Evolutionary conservation across 2,888 invertebrate species (phyloP), one percentile per base, ranked within the genome.

Genomic region (Gymnocheta viridis): DNA sequence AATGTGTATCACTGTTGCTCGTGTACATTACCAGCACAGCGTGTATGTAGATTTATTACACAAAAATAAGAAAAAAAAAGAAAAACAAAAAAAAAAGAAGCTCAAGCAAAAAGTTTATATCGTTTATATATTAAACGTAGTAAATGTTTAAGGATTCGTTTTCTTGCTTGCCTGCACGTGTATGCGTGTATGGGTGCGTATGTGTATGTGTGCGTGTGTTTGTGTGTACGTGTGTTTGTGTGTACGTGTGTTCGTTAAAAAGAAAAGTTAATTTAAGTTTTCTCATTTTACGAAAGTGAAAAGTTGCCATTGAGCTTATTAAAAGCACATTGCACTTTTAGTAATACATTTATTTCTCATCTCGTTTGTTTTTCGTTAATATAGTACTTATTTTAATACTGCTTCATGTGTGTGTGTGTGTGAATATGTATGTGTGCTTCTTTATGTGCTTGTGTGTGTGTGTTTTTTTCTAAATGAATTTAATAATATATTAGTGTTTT

Each of bases 301-400:
- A 83, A 82, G 79, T 79, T 79, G 74, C 79, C 74, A 83, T 79
- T 83, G 74, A 79, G 82, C 79, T 83, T 79, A 69, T 83, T 79
- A 74, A 82, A 82, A 79, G 62, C 64, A 70, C 78, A 78, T 79
- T 82, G 73, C 73, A 82, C 73, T 74, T 74, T 19, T 35, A 24
- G 1, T 58, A 69, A 64, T 19, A 60, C 24, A 58, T 49, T 79
- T 49, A 27, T 70, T 66, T 54, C n/a, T n/a, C 29, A n/a, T 51
- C 29, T 51, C 29, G n/a, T 70, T 70, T 78, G 19, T 58, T 51
- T 78, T 35, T 49, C 24, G 19, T 29, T 56, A 56, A 47, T 54
- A 54, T 7, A 54, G n/a, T 54, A 4, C 4, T 27, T 3, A 9
- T 29, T 9, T 17, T 17, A 17, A 1, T 7, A 29, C 17, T 54